Percentiles rank a stretch among this genome's conserved stretches.
Conservation (phyloP, 2,113 vertebrate genomes). For the Copsychus sechellarum region DNA sequence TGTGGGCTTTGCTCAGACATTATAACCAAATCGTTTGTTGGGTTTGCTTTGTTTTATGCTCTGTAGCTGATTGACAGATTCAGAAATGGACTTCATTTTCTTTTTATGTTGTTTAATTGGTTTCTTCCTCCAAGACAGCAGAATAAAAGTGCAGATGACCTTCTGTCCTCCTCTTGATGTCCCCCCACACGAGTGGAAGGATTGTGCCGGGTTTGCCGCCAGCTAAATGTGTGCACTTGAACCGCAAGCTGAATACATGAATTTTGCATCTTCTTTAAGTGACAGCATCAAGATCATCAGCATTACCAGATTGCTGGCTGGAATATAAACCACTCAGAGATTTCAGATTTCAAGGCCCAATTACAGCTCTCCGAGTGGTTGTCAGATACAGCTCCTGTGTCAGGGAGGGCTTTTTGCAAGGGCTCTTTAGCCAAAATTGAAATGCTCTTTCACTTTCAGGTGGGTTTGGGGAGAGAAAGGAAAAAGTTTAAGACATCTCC, state of each 20-base stretch:
- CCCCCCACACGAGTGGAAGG: neutral
- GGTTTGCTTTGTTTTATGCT: conserved; percentile 7
- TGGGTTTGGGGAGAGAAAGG: neutral
- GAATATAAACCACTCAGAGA: neutral
- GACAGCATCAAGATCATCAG: conserved; percentile 21
- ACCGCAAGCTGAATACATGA: neutral
- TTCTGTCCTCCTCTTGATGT: conserved; percentile 10
- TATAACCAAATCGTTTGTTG: neutral
- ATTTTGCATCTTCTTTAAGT: conserved; percentile 44
- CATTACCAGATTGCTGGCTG: neutral
- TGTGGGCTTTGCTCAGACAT: neutral
- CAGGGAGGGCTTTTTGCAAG: neutral
- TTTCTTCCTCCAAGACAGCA: conserved; percentile 25
- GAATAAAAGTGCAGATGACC: conserved; percentile 30
- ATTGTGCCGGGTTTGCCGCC: neutral
- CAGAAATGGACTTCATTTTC: conserved; percentile 34
- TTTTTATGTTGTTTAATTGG: conserved; percentile 52
- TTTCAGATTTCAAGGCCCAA: conserved; percentile 25
- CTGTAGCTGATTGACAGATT: conserved; percentile 24
- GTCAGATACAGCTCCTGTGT: neutral
- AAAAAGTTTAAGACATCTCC: neutral
- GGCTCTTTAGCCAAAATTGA: neutral
- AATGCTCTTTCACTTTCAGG: neutral
- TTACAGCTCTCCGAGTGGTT: conserved; percentile 29
- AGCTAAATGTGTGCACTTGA: neutral